Conservation (phyloP, 2,888 invertebrate genomes). For the Poecilobothrus nobilitatus region DNA sequence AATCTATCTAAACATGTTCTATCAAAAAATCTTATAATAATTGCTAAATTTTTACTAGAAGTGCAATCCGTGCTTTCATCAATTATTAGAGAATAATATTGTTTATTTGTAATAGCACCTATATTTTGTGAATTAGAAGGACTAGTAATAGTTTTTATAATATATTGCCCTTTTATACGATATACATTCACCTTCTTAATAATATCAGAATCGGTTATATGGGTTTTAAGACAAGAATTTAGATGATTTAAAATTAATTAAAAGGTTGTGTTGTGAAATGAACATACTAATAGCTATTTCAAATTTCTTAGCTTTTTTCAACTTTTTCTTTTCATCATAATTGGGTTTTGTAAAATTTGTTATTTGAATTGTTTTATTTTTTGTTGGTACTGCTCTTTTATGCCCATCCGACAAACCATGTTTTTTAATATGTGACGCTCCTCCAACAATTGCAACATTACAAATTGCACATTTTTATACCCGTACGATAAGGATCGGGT, state of each 20-base stretch:
- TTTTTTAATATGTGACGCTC: no score
- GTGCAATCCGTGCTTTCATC: slow-evolving; percentile 19
- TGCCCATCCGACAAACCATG: no score
- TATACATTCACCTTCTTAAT: slow-evolving; percentile 14
- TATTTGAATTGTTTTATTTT: no score
- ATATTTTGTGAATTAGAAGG: slow-evolving; percentile 16
- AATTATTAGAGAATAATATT: slow-evolving; percentile 19
- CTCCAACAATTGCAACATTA: no score
- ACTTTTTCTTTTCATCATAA: background rate
- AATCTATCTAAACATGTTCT: slow-evolving; percentile 13
- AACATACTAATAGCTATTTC: background rate
- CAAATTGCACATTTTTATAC: no score
- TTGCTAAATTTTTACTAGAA: slow-evolving; percentile 16
- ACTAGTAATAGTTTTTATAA: slow-evolving; percentile 16
- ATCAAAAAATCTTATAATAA: slow-evolving; percentile 18
- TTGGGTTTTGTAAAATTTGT: no score
- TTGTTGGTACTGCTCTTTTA: no score
- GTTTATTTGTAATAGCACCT: slow-evolving; percentile 7
- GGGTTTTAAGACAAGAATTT: slow-evolving; percentile 2
- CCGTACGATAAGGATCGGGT: no score
- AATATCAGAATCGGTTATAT: slow-evolving; percentile 14
- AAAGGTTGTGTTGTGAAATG: background rate
- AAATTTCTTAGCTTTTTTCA: slow-evolving; percentile 2
- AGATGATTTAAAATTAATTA: slow-evolving; percentile 4
- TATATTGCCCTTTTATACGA: slow-evolving; percentile 16